phyloP scores from a whole-genome alignment of 2,888 invertebrate genomes.

The Neoaliturus tenellus region DNA sequence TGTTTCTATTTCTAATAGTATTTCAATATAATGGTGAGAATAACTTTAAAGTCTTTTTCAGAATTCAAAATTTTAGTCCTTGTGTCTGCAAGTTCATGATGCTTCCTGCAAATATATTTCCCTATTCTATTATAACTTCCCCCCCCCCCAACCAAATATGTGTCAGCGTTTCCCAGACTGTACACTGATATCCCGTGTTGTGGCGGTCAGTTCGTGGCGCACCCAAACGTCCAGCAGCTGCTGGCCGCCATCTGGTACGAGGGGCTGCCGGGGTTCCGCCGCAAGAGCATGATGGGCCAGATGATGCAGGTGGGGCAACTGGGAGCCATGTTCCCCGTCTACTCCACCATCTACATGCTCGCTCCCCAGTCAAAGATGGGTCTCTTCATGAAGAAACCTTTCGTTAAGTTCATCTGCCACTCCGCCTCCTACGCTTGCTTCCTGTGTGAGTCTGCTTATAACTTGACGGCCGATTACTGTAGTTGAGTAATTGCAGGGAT shows the following conservation, averaged over 20 bases:
- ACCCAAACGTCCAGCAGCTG: slow-evolving; percentile 98
- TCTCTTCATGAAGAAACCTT: slow-evolving; percentile 96
- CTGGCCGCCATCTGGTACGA: slow-evolving; percentile 99
- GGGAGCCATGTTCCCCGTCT: slow-evolving; percentile 94
- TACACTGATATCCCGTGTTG: too few relatives aligned
- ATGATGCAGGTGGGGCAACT: slow-evolving; percentile 90
- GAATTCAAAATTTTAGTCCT: too few relatives aligned
- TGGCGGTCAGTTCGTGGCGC: slow-evolving; percentile 93
- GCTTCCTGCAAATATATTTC: too few relatives aligned
- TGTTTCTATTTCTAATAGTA: too few relatives aligned
- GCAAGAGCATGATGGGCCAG: slow-evolving; percentile 93
- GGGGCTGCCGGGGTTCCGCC: slow-evolving; percentile 96
- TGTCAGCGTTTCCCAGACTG: too few relatives aligned
- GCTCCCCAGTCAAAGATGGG: slow-evolving; percentile 93
- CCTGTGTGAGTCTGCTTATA: slow-evolving; percentile 83
- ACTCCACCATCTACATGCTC: slow-evolving; percentile 94
- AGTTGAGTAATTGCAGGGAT: too few relatives aligned
- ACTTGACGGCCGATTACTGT: too few relatives aligned
- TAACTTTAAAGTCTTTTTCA: too few relatives aligned
- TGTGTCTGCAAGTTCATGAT: too few relatives aligned
- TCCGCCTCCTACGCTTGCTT: slow-evolving; percentile 98
- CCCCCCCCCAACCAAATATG: too few relatives aligned
- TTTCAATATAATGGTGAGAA: too few relatives aligned
- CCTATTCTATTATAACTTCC: too few relatives aligned
- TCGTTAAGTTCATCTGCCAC: slow-evolving; percentile 98